Base-by-base conservation (phyloP, 2,888 invertebrate species). In the Apamea crenata region DNA sequence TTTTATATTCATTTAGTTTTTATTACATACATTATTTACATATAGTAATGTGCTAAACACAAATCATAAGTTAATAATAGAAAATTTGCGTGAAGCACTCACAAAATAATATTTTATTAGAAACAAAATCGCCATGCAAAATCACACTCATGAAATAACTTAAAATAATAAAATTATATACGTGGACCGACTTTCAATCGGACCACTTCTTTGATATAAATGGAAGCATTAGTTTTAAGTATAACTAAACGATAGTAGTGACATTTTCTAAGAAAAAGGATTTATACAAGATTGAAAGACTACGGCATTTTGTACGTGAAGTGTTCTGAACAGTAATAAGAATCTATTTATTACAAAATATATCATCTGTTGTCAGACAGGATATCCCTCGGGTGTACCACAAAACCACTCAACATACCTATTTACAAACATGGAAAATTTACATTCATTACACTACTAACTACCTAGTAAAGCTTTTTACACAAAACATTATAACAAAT, bases 161-260 rank as follows among this genome's bases (percentile, higher is more conserved):
- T 94, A 95, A 93, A 94, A 94, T 94, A 94, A 95, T 95, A 95
- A 92, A 95, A 93, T 94, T 94, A 94, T 93, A 93, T 94, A 95
- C 88, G 94, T 93, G 94, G 95, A 94, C 92, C 96, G 95, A 97
- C 97, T 96, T 96, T 93, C 87, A 96, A 97, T 95, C 93, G 96
- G 93, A 94, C 94, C 91, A 95, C 94, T 94, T 97, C 97, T 97
- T 97, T 97, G 97, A 97, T 96, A 97, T 96, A 94, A 96, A 95
- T 97, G 97, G 97, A 97, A 97, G 97, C 97, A 97, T 96, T 95
- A 89, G 95, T 96, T 96, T 94, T 94, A 47, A 47, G 47, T 47
- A 95, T 92, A 96, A 95, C 94, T 96, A 96, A 96, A 91, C 92
- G 93, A 93, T 95, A 95, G 89, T 89, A 90, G 87, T 90, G 91